phyloP scores from a whole-genome alignment of 2,113 vertebrate species.

The Ctenodactylus gundi region DNA sequence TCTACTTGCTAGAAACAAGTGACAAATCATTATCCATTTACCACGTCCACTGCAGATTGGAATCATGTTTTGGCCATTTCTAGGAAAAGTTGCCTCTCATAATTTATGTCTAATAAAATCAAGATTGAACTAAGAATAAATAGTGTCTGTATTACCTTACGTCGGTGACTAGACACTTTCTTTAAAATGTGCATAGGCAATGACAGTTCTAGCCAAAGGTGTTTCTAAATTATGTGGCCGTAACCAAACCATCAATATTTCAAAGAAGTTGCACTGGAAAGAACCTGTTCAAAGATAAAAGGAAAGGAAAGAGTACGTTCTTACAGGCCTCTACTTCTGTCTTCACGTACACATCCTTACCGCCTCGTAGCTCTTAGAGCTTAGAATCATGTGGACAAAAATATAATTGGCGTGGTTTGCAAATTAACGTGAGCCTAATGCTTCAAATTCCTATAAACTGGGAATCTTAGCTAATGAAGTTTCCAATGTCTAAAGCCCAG shows the following conservation, averaged over 20 bases:
- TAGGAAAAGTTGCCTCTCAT: slow-evolving; percentile 60
- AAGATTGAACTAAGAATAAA: background rate
- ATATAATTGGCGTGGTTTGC: background rate
- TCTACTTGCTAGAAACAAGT: slow-evolving; percentile 17
- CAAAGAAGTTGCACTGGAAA: background rate
- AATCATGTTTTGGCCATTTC: slow-evolving; percentile 57
- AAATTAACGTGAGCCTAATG: background rate
- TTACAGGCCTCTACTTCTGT: too few species aligned
- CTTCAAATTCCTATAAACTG: background rate
- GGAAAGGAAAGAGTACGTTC: background rate
- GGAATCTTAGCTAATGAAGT: background rate
- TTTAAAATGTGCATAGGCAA: background rate
- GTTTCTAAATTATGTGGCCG: background rate
- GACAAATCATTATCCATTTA: background rate
- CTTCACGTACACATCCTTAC: too few species aligned
- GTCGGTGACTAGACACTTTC: background rate
- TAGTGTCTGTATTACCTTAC: background rate
- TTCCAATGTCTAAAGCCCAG: background rate
- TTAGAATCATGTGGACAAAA: background rate
- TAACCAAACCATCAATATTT: background rate
- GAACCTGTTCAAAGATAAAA: background rate
- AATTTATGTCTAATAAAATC: slow-evolving; percentile 72
- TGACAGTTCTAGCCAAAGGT: background rate
- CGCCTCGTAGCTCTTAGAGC: background rate
- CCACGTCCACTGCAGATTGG: slow-evolving; percentile 16